Percentiles rank a stretch among this genome's conserved stretches.
Evolutionary conservation across 2,888 invertebrate genomes (phyloP).

Genomic region (Pterostichus niger): DNA sequence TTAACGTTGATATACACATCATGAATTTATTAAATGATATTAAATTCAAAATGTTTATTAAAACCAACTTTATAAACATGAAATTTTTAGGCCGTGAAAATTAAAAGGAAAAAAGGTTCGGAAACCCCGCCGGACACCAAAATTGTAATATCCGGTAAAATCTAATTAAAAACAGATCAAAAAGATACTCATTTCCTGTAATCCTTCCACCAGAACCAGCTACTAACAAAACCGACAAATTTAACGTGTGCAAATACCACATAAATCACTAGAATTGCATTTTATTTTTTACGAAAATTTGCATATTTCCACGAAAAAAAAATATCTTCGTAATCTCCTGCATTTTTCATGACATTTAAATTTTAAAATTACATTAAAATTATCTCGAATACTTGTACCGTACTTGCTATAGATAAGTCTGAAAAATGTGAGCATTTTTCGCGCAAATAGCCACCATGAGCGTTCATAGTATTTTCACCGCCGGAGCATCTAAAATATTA

Average conservation of each 20-base stretch:
- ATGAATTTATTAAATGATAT: constrained; percentile 12
- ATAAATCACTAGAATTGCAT: constrained; percentile 52
- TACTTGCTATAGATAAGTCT: constrained; percentile 40
- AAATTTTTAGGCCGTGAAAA: constrained; percentile 25
- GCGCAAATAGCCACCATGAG: constrained; percentile 17
- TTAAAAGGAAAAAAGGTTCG: constrained; percentile 38
- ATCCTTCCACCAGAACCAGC: constrained; percentile 34
- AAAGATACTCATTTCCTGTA: constrained; percentile 52
- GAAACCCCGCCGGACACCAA: constrained; percentile 28
- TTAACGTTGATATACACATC: neutral
- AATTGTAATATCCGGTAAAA: constrained; percentile 53
- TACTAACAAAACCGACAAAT: constrained; percentile 39
- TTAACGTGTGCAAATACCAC: constrained; percentile 50
- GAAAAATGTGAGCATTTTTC: constrained; percentile 31
- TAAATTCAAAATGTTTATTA: constrained; percentile 24
- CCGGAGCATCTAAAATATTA: constrained; percentile 1
- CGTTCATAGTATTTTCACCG: constrained; percentile 5
- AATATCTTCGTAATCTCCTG: constrained; percentile 44
- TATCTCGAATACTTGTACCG: constrained; percentile 30
- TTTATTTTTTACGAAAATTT: constrained; percentile 47
- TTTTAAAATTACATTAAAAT: constrained; percentile 57
- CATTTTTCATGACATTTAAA: constrained; percentile 61
- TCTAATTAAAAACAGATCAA: constrained; percentile 60
- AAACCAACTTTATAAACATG: constrained; percentile 28
- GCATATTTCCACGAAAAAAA: constrained; percentile 53